Base-by-base conservation (phyloP, 2,113 vertebrate species). In the Apodemus sylvaticus region DNA sequence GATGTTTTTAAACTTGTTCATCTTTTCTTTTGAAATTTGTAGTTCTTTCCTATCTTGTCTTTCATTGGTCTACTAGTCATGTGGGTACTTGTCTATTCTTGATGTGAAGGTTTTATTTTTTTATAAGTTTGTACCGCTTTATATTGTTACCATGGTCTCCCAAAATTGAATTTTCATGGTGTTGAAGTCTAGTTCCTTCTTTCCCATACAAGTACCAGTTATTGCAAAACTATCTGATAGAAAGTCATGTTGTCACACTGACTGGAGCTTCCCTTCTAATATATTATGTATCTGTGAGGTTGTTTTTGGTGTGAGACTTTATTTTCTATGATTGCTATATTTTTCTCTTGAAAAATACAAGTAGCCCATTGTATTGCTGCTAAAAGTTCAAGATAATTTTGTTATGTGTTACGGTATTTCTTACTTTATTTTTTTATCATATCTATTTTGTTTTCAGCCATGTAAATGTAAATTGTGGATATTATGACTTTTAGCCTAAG, bases 391-490 rank as follows among this genome's bases (percentile, higher is more conserved):
- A 76, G 76, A n/a, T 17, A 64, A 53, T 42, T 71, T 94, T 39
- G 2, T 86, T 51, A 74, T 71, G 7, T 74, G 7, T 29, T 58
- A 55, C 58, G 42, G 3, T 2, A 45, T 42, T 94, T 16, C 12
- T 91, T 39, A 82, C 5, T 88, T 90, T 89, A 90, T 77, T 94
- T 95, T 29, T 90, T 79, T 73, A 90, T 79, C 2, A 10, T 83
- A 53, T 42, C 13, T 76, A n/a, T 86, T 82, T n/a, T 87, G 29
- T 87, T 87, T 94, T 42, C 34, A 11, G 7, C 39, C 89, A 96
- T 81, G 74, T 70, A 34, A 81, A 29, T 79, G 2, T 82, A 91
- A 89, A 31, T 79, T 78, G 20, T 9, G 86, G 48, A 42, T 91
- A 60, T 71, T 93, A 81, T 81, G 58, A 66, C 1, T 92, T 91